Percentiles rank a stretch among this genome's conserved stretches.
Conservation (phyloP, 2,888 invertebrate species). For the Cephus sareptanus region DNA sequence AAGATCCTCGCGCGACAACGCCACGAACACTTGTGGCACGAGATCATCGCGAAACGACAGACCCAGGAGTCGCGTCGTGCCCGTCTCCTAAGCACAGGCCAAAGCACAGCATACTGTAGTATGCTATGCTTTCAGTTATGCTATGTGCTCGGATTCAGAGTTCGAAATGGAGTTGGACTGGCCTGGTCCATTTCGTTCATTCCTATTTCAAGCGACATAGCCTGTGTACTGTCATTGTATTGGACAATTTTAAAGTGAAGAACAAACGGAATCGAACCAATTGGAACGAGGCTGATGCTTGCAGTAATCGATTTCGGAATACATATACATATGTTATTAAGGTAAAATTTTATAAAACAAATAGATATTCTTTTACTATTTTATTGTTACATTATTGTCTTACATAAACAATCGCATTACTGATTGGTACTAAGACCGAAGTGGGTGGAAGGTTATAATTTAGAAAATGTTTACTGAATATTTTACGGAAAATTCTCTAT, state of each 20-base stretch:
- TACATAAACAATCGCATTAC: neutral
- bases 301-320: neutral
- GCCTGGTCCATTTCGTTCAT: neutral
- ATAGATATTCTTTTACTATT: neutral
- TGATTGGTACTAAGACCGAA: neutral
- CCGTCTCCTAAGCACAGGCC: slow-evolving; percentile 9
- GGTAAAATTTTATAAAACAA: neutral
- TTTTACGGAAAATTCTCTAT: neutral
- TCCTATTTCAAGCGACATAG: neutral
- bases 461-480: neutral
- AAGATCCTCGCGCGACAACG: slow-evolving; percentile 49
- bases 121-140: neutral
- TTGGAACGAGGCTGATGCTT: neutral
- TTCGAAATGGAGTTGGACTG: neutral
- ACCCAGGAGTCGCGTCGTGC: slow-evolving; percentile 25
- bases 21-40: slow-evolving; percentile 58
- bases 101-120: neutral
- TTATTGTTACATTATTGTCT: neutral
- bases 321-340: neutral
- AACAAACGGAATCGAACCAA: neutral
- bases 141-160: neutral
- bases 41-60: slow-evolving; percentile 35
- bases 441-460: neutral
- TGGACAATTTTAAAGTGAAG: neutral
- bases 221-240: neutral